Percentiles rank a stretch among this genome's conserved stretches.
phyloP scores from a whole-genome alignment of 2,797 vertebrate species.

The Ataeniobius toweri region DNA sequence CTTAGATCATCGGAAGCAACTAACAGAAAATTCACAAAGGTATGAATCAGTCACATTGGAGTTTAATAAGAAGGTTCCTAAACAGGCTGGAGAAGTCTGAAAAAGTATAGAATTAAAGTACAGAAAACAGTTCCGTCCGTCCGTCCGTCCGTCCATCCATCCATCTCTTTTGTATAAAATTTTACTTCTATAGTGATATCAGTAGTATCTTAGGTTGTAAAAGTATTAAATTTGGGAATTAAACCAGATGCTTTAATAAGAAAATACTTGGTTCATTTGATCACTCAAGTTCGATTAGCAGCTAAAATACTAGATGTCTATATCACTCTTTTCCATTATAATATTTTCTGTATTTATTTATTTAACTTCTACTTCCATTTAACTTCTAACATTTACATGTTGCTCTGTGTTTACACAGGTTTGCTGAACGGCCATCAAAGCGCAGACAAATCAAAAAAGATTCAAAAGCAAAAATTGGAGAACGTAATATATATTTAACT shows the following conservation, averaged over 20 bases:
- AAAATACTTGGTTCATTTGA: conserved; percentile 54
- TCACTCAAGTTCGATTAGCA: conserved; percentile 48
- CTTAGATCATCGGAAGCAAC: conserved; percentile 63
- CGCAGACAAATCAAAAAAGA: conserved; percentile 9
- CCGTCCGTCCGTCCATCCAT: not conserved
- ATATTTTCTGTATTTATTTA: conserved; percentile 31
- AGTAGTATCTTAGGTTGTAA: not conserved
- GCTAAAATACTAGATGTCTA: conserved; percentile 33
- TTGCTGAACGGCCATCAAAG: conserved; percentile 11
- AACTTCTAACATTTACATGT: conserved; percentile 3
- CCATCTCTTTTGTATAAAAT: not conserved
- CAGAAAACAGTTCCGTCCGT: not conserved
- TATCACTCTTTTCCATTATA: conserved; percentile 15
- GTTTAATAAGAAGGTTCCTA: not conserved
- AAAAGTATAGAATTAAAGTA: not conserved
- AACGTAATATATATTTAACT: not conserved
- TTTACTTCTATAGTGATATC: not conserved
- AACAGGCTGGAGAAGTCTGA: not conserved
- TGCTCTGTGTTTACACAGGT: conserved; percentile 12
- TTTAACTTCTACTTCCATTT: conserved; percentile 15
- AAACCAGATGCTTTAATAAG: conserved; percentile 26
- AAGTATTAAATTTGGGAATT: not conserved
- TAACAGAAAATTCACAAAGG: conserved; percentile 63
- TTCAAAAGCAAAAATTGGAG: conserved; percentile 8
- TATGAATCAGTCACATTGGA: conserved; percentile 65